These are phyloP conservation scores for Cyrtorhinus lividipennis DNA, from an alignment of 1,140 invertebrate species.

Conservation along the genomic window DNA sequence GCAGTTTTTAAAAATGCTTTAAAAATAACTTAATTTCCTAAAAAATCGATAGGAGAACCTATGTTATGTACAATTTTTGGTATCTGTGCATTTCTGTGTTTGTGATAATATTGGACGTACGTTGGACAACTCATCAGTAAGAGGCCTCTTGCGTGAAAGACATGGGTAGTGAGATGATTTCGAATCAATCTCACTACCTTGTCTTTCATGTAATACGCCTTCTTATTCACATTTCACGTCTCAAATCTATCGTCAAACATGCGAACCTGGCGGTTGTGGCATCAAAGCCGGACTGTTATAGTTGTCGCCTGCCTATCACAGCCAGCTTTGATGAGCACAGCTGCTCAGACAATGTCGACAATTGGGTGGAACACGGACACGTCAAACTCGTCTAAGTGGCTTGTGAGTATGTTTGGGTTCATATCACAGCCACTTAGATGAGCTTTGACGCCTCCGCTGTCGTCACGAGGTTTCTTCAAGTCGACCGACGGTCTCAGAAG, in stretches of 20 bases:
- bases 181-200: conserved; percentile 69
- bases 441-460: conserved; percentile 26
- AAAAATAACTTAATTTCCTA: no score
- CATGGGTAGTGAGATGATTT: conserved; percentile 89
- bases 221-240: background rate
- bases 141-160: conserved; percentile 77
- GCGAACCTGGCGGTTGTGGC: conserved; percentile 34
- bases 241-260: background rate
- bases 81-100: no score
- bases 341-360: conserved; percentile 27
- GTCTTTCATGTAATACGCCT: conserved; percentile 61
- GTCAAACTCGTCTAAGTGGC: conserved; percentile 32
- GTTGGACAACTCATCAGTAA: no score
- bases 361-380: conserved; percentile 19
- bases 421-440: conserved; percentile 46
- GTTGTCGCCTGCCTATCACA: conserved; percentile 48
- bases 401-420: conserved; percentile 30
- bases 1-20: no score
- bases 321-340: conserved; percentile 74
- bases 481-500: background rate
- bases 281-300: conserved; percentile 67
- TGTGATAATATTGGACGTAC: no score
- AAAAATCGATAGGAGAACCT: no score
- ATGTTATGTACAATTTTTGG: no score
- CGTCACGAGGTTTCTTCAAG: no score